phyloP scores from a whole-genome alignment of 2,113 vertebrate genomes.

The Gavia stellata region DNA sequence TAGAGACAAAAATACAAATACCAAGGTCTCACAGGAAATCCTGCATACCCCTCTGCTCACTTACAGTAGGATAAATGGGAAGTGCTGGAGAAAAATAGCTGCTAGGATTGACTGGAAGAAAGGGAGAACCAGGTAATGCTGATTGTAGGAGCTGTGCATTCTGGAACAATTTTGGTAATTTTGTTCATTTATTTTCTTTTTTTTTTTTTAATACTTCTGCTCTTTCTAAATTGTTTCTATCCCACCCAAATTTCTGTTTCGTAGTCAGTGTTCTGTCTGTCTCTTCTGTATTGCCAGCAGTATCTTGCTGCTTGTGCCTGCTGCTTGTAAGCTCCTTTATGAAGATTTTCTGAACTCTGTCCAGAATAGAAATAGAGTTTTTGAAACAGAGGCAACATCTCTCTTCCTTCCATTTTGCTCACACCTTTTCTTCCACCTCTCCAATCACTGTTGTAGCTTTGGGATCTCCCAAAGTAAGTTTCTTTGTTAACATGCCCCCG shows the following conservation, averaged over 20 bases:
- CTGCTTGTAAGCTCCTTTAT: background rate
- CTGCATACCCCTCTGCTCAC: background rate
- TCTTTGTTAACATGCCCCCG: background rate
- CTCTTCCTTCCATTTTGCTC: background rate
- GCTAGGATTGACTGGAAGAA: background rate
- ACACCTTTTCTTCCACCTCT: background rate
- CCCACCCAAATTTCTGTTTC: background rate
- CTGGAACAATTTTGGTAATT: background rate
- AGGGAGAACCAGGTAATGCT: background rate
- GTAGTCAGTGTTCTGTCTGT: background rate
- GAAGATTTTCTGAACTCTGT: background rate
- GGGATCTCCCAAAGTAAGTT: background rate
- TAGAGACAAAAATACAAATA: background rate
- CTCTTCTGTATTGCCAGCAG: background rate
- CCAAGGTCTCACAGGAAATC: background rate
- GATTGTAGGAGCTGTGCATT: background rate
- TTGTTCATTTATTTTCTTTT: background rate
- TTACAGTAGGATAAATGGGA: background rate
- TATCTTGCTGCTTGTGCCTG: background rate
- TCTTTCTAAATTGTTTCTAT: background rate
- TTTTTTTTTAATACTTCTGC: background rate
- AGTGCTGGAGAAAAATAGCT: background rate
- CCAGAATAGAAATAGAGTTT: background rate
- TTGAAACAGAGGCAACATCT: background rate
- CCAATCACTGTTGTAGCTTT: background rate